Evolutionary conservation across 2,797 vertebrate species (phyloP).

Genomic region (Choloepus didactylus): DNA sequence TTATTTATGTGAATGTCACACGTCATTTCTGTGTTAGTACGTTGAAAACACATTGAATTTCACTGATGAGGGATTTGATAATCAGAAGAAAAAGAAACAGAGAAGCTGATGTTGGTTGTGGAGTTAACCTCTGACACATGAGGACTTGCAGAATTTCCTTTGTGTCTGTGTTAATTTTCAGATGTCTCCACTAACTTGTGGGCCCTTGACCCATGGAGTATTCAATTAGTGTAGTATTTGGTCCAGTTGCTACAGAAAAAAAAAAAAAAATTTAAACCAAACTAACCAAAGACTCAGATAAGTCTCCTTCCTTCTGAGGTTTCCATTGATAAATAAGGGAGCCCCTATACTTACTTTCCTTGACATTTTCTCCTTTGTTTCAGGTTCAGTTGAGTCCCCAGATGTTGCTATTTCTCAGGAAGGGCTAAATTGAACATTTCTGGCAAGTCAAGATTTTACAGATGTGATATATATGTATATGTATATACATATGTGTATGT

Average conservation of each 20-base stretch:
- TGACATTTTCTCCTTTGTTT: not conserved
- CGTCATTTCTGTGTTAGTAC: not conserved
- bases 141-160: not conserved
- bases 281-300: not conserved
- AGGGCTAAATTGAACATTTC: conserved; percentile 13
- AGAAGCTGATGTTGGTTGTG: not conserved
- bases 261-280: not conserved
- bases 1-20: not conserved
- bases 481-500: not conserved
- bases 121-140: not conserved
- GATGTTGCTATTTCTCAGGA: not conserved
- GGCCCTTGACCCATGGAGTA: not conserved
- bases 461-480: not conserved
- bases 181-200: not conserved
- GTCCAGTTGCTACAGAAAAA: not conserved
- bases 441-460: conserved; percentile 8
- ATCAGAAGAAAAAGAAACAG: not conserved
- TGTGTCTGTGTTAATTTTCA: not conserved
- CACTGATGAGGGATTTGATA: not conserved
- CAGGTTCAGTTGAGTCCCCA: not conserved
- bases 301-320: conserved; percentile 4
- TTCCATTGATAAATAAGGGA: not conserved
- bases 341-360: not conserved
- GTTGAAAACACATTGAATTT: conserved; percentile 27
- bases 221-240: conserved; percentile 9